Evolutionary conservation across 2,113 vertebrate species (phyloP).

Genomic region (Muscicapa adusta): DNA sequence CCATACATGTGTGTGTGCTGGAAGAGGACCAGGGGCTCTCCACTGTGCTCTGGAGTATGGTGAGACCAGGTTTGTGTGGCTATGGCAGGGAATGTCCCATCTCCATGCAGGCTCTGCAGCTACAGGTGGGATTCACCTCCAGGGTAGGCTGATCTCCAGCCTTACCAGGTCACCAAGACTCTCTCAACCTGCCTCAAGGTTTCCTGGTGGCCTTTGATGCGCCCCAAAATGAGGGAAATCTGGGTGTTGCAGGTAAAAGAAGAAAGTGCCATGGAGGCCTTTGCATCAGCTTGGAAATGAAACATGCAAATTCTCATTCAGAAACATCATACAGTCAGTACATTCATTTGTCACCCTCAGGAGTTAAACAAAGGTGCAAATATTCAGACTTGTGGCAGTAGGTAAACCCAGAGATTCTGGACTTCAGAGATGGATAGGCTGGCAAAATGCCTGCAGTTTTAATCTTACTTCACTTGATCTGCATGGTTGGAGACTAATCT

Average conservation of each 20-base stretch:
- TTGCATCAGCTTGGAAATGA: not conserved
- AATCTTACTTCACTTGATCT: not conserved
- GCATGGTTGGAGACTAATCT: not conserved
- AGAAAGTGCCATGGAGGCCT: not conserved
- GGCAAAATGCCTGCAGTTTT: not conserved
- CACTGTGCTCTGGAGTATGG: rapidly evolving
- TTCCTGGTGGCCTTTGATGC: not conserved
- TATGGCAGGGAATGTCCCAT: rapidly evolving
- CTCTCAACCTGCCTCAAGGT: not conserved
- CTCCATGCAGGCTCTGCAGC: not conserved
- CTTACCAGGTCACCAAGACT: not conserved
- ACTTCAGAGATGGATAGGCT: not conserved
- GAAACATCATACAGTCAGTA: not conserved
- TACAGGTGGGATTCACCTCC: not conserved
- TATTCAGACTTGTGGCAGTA: rapidly evolving
- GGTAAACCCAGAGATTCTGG: not conserved
- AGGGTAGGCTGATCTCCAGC: not conserved
- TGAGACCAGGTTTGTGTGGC: not conserved
- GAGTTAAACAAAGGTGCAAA: not conserved
- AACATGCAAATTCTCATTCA: not conserved
- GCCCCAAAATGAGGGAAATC: not conserved
- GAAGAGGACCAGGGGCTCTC: not conserved
- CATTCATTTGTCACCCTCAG: not conserved
- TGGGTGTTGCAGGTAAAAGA: not conserved
- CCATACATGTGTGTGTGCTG: not conserved